Evolutionary conservation across 2,888 invertebrate species (phyloP).

Genomic region (Apotomis betuletana): DNA sequence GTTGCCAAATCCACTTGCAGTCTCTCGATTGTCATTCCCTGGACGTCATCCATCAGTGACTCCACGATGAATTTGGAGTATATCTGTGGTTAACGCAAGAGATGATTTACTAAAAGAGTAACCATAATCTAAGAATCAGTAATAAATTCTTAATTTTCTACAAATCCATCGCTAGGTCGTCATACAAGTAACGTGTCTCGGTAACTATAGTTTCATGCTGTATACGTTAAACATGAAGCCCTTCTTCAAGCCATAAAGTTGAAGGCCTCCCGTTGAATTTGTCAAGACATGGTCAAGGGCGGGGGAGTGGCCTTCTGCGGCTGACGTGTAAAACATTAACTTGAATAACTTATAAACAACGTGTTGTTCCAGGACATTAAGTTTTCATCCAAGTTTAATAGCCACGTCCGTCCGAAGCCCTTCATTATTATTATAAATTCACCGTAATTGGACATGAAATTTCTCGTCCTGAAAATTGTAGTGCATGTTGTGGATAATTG

Average conservation of each 20-base stretch:
- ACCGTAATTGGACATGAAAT: constrained; percentile 23
- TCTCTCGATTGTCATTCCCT: too few species aligned
- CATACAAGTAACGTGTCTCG: background rate
- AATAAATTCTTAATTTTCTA: too few species aligned
- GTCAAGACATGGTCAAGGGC: constrained; percentile 41
- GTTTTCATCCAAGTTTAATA: constrained; percentile 32
- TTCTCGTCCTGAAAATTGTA: constrained; percentile 29
- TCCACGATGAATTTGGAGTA: too few species aligned
- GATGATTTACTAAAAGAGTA: too few species aligned
- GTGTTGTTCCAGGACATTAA: constrained; percentile 22
- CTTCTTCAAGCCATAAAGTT: constrained; percentile 32
- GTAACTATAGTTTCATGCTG: background rate
- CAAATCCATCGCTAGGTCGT: background rate
- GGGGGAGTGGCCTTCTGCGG: constrained; percentile 23
- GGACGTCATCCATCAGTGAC: too few species aligned
- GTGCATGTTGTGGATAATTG: constrained; percentile 22
- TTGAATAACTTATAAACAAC: constrained; percentile 34
- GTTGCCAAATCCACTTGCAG: too few species aligned
- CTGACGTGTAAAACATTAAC: constrained; percentile 36
- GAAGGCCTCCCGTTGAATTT: constrained; percentile 38
- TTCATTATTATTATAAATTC: constrained; percentile 35
- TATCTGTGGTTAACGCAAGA: too few species aligned
- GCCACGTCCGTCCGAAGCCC: constrained; percentile 5
- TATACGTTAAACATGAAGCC: background rate
- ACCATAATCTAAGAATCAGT: too few species aligned